Conservation (phyloP, 1,140 invertebrate species). For the Eriosoma lanigerum region DNA sequence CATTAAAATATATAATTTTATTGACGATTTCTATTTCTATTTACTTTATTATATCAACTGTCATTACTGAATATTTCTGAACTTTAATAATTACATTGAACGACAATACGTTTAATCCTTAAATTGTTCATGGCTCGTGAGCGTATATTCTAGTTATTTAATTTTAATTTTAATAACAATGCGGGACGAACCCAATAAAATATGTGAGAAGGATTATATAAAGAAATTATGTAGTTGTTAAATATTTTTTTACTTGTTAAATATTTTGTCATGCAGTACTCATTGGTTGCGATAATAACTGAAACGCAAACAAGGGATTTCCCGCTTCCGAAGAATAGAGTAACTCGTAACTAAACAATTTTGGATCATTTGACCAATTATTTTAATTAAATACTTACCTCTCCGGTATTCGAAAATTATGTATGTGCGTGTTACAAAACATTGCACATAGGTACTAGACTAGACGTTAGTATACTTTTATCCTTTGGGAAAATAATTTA, state of each 20-base stretch:
- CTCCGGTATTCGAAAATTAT: background rate
- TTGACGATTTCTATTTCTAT: no score
- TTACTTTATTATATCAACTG: no score
- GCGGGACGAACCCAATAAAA: no score
- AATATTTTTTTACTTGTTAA: background rate
- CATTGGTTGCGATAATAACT: background rate
- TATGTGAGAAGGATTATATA: no score
- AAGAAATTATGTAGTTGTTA: slow-evolving; percentile 5
- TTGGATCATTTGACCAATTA: background rate
- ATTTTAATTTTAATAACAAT: no score
- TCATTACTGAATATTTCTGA: no score
- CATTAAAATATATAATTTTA: no score
- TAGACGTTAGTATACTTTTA: background rate
- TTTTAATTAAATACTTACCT: slow-evolving; percentile 16
- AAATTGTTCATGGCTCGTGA: no score
- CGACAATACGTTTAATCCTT: no score
- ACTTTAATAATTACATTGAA: no score
- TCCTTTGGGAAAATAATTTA: background rate
- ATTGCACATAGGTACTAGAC: background rate
- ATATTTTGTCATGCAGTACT: background rate
- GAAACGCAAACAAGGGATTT: background rate
- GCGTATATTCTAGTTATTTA: no score
- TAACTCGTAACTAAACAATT: background rate
- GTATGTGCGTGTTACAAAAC: background rate
- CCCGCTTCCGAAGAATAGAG: background rate